A percentile compares a stretch with the other conserved stretches of the same genome.
Conservation (phyloP, 2,888 invertebrate species). For the Sabellastarte sp. region DNA sequence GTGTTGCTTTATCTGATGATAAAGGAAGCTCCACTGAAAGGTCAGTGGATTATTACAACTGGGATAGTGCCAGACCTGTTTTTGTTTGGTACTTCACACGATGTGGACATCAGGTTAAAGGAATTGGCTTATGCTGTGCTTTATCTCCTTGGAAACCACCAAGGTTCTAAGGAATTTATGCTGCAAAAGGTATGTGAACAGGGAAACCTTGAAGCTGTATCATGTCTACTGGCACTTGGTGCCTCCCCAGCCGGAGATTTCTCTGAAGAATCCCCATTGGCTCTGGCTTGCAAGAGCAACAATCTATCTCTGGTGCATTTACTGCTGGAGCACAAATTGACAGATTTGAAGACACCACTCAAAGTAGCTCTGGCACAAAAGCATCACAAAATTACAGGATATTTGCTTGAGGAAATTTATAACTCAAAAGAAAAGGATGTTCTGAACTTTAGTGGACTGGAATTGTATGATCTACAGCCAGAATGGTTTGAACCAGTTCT, state of each 20-base stretch:
- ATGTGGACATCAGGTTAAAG: no score
- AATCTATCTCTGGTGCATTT: not conserved
- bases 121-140: no score
- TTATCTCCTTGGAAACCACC: not conserved
- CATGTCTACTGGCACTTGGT: not conserved
- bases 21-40: no score
- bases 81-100: no score
- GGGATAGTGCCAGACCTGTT: no score
- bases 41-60: no score
- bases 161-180: not conserved
- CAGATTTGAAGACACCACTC: not conserved
- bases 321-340: not conserved
- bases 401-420: not conserved
- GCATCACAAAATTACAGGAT: not conserved
- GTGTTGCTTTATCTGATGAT: no score
- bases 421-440: not conserved
- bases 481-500: not conserved
- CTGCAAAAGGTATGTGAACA: not conserved
- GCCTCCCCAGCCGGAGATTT: not conserved
- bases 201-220: not conserved
- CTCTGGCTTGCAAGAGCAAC: not conserved
- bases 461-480: not conserved
- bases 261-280: not conserved
- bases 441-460: not conserved
- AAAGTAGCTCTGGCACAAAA: not conserved